These are phyloP conservation scores for Agrilus planipennis DNA, from an alignment of 1,140 invertebrate genomes.

Conservation along the genomic window DNA sequence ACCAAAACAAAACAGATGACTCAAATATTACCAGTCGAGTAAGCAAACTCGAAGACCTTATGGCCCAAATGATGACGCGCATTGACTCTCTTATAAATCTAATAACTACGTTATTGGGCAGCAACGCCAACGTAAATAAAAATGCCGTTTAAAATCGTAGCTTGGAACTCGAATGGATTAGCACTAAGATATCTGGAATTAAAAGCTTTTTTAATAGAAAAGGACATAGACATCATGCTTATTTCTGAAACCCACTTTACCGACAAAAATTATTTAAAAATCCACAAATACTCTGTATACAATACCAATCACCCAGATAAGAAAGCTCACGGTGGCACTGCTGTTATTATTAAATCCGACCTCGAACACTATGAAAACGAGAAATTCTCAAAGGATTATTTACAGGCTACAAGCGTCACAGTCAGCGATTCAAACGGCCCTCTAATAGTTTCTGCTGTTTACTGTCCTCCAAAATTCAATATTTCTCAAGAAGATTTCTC, in stretches of 20 bases:
- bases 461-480: slow-evolving; percentile 26
- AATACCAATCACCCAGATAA: slow-evolving; percentile 14
- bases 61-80: neutral
- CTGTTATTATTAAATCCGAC: slow-evolving; percentile 12
- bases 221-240: slow-evolving; percentile 16
- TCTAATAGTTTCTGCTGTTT: slow-evolving; percentile 25
- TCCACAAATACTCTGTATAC: slow-evolving; percentile 12
- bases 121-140: slow-evolving; percentile 11
- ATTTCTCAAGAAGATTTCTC: slow-evolving; percentile 22
- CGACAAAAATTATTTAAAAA: slow-evolving; percentile 8
- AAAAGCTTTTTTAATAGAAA: slow-evolving; percentile 11
- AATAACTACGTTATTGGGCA: slow-evolving; percentile 8
- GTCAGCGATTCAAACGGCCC: neutral
- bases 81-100: slow-evolving; percentile 12
- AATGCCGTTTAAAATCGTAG: slow-evolving; percentile 4
- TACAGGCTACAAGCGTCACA: slow-evolving; percentile 1
- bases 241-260: slow-evolving; percentile 15
- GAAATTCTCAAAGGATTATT: slow-evolving; percentile 4
- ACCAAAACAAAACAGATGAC: too few relatives aligned
- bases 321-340: slow-evolving; percentile 16
- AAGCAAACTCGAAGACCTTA: slow-evolving; percentile 8
- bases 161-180: slow-evolving; percentile 22
- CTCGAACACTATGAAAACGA: slow-evolving; percentile 5
- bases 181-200: slow-evolving; percentile 12
- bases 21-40: too few relatives aligned